Base-by-base conservation (phyloP, 2,113 vertebrate genomes). In the Turnix velox region DNA sequence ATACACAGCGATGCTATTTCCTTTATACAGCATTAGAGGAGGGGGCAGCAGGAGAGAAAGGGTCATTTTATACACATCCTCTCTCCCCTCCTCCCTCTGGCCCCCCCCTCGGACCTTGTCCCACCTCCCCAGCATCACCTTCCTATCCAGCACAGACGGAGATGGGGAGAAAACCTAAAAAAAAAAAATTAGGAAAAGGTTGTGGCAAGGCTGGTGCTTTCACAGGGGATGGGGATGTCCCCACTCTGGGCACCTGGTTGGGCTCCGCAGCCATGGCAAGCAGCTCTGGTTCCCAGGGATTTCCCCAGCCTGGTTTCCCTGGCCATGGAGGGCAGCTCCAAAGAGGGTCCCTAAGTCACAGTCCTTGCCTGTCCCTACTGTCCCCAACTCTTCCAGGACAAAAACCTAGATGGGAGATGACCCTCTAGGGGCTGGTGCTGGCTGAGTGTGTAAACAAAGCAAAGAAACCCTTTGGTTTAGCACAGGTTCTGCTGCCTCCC, bases 21-120 rank as follows among this genome's bases (percentile, higher is more conserved):
- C 93, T 98, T 98, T 98, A 98, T 94, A 99, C 98, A 98, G 97
- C 94, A 94, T 97, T 97, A 13, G 96, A 97, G 42, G 27, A 61
- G 77, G 80, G 16, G 49, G 25, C 22, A 16, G 59, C 11, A 19
- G 67, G 68, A 42, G 57, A 31, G 67, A 49, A 28, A 37, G 77
- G 74, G 37, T 42, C 49, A 30, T 66, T 51, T 85, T 83, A 75
- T 77, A 93, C 94, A 92, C 84, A 57, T 8, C 91, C 87, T 57
- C 91, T 94, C 57, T 57, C 84, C 90, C 78, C 79, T 54, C 45
- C 57, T 30, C 54, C 93, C 71, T 63, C 81, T 67, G 11, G 67
- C 86, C 81, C 84, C 81, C 84, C 85, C 72, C 63, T 23, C 35
- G 24, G 39, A 13, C 37, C 93, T 49, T 42, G 3, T 10, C 73